Evolutionary conservation across 2,888 invertebrate genomes (phyloP).

Genomic region (Aphodius sticticus): DNA sequence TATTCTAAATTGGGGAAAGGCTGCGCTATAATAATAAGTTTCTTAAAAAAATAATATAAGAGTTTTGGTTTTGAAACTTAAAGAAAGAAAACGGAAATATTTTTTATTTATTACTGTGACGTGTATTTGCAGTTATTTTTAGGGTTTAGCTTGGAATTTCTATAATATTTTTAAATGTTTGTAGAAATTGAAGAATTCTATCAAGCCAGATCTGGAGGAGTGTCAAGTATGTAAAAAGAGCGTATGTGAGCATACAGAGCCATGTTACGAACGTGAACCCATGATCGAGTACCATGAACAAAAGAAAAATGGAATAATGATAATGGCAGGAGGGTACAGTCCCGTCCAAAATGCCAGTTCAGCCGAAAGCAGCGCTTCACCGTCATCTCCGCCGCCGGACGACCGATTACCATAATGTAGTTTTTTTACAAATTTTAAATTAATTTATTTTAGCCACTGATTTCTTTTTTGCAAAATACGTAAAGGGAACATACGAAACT

Average conservation of each 20-base stretch:
- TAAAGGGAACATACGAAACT: neutral
- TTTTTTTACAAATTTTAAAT: neutral
- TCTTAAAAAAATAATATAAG: too few species aligned
- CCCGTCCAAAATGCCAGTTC: slow-evolving; percentile 17
- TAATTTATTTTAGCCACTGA: neutral
- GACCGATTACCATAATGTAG: neutral
- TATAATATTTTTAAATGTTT: slow-evolving; percentile 50
- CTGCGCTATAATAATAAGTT: too few species aligned
- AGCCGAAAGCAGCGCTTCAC: slow-evolving; percentile 14
- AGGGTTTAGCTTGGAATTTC: slow-evolving; percentile 1
- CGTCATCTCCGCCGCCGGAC: slow-evolving; percentile 1
- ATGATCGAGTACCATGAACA: slow-evolving; percentile 33
- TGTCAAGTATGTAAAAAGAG: slow-evolving; percentile 78
- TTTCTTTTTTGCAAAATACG: neutral
- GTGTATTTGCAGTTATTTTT: neutral
- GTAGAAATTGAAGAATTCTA: slow-evolving; percentile 79
- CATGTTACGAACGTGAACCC: slow-evolving; percentile 50
- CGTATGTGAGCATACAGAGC: slow-evolving; percentile 74
- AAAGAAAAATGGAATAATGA: slow-evolving; percentile 31
- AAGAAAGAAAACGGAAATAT: too few species aligned
- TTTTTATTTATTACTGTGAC: neutral
- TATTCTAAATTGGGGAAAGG: too few species aligned
- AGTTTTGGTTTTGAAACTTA: too few species aligned
- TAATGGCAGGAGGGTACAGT: slow-evolving; percentile 14
- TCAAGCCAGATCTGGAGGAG: slow-evolving; percentile 79